Evolutionary conservation across 2,888 invertebrate genomes (phyloP), one percentile per base, ranked within the genome.

Genomic region (Eugnorisma glareosa): DNA sequence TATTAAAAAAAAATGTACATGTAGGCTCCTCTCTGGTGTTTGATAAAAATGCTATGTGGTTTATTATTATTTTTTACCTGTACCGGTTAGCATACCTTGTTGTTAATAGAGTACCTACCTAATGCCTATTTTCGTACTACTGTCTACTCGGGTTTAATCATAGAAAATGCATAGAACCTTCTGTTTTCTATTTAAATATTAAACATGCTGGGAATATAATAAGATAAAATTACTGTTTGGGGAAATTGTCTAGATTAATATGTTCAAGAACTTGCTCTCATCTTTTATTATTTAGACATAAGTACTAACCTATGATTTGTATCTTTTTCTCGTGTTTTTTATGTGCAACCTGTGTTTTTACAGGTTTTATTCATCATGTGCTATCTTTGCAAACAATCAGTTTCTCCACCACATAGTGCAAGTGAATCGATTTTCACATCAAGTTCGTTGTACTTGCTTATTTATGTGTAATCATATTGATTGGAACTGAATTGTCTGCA

Each of bases 391-490:
- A 80, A 83, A 70, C 66, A 24, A 69, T 72, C 79, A 81, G 83
- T 79, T 85, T 81, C 61, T 73, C 73, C 64, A 88, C 28, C 85
- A 90, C 90, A 87, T 79, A 86, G 80, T 87, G 88, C 91, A 92
- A 91, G 92, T 91, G 85, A 73, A 66, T 84, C 86, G 89, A 83
- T 75, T 71, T 45, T 28, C 37, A 13, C 88, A 66, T 84, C 1
- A 48, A 43, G 73, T 88, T 89, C 90, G 88, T 81, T 86, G 84
- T 73, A 91, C 92, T 91, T 90, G 91, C 89, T 86, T 48, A 89
- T 69, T 80, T 83, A 67, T 90, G 91, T 90, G 89, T 86, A 81
- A 85, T 77, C 79, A 18, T 63, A 51, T 37, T 74, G 88, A 89
- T 89, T 86, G 84, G 84, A 86, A 86, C 86, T 81, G 71, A 6